A percentile compares a stretch with the other conserved stretches of the same genome.
Conservation (phyloP, 2,888 invertebrate genomes). For the Melanchra persicariae region DNA sequence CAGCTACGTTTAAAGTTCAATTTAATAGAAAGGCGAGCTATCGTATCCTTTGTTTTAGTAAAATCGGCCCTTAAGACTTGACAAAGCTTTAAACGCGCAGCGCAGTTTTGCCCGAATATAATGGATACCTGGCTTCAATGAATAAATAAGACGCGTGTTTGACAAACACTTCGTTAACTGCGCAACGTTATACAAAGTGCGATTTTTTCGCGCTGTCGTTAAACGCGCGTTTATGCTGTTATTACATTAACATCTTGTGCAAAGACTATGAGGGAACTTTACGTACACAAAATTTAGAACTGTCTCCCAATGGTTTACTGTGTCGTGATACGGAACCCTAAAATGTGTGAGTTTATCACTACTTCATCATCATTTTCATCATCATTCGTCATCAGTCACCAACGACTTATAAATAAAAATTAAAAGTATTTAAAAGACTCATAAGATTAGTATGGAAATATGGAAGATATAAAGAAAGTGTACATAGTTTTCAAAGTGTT, state of each 20-base stretch:
- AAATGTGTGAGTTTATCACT: conserved; percentile 28
- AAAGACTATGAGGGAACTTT: neutral
- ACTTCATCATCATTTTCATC: conserved; percentile 25
- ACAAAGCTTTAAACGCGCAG: neutral
- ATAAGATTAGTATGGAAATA: conserved; percentile 51
- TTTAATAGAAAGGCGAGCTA: no score
- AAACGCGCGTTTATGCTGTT: neutral
- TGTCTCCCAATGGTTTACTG: neutral
- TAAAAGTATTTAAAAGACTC: conserved; percentile 34
- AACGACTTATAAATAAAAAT: conserved; percentile 34
- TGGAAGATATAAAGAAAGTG: conserved; percentile 57
- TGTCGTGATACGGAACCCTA: conserved; percentile 37
- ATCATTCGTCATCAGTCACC: conserved; percentile 38
- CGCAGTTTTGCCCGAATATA: neutral
- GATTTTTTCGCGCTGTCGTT: neutral
- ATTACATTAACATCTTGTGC: neutral
- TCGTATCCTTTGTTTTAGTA: neutral
- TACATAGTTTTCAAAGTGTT: conserved; percentile 49
- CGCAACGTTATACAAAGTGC: rapidly evolving
- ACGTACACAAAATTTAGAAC: neutral
- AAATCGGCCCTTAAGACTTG: no score
- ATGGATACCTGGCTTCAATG: neutral
- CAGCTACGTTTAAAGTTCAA: no score
- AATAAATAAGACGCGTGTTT: neutral
- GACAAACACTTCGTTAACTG: no score